These are phyloP conservation scores for Corbicula japonica DNA, from an alignment of 2,888 invertebrate genomes.

Conservation along the genomic window DNA sequence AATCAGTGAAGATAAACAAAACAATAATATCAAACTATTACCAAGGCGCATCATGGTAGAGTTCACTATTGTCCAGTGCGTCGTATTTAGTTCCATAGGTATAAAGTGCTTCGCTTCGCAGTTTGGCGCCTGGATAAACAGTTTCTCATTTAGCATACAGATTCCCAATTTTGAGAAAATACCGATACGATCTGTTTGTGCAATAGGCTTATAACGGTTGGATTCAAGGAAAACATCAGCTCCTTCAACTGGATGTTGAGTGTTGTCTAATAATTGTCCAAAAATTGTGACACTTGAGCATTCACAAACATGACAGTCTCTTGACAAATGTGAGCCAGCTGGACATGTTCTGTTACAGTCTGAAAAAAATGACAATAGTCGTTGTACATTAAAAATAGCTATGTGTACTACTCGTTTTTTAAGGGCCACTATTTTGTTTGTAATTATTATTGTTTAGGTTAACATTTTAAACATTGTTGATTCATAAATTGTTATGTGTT, in stretches of 20 bases:
- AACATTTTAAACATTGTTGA: no score
- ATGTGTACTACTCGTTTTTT: no score
- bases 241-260: not conserved
- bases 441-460: no score
- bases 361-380: not conserved
- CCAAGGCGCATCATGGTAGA: no score
- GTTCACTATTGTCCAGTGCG: conserved; percentile 18
- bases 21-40: no score
- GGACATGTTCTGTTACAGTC: conserved; percentile 4
- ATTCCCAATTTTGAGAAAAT: not conserved
- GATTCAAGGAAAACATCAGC: conserved; percentile 10
- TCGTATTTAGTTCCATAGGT: not conserved
- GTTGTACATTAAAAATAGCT: not conserved
- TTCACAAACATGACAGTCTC: conserved; percentile 6
- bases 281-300: not conserved
- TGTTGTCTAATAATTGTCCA: conserved; percentile 2
- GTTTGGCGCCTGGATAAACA: not conserved
- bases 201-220: not conserved
- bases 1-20: no score
- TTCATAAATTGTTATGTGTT: no score
- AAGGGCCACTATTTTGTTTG: no score
- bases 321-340: not conserved
- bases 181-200: not conserved
- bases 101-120: not conserved
- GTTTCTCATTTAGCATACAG: not conserved